Base-by-base conservation (phyloP, 92 coral and sea anemone genomes). In the Actinostola sp. region DNA sequence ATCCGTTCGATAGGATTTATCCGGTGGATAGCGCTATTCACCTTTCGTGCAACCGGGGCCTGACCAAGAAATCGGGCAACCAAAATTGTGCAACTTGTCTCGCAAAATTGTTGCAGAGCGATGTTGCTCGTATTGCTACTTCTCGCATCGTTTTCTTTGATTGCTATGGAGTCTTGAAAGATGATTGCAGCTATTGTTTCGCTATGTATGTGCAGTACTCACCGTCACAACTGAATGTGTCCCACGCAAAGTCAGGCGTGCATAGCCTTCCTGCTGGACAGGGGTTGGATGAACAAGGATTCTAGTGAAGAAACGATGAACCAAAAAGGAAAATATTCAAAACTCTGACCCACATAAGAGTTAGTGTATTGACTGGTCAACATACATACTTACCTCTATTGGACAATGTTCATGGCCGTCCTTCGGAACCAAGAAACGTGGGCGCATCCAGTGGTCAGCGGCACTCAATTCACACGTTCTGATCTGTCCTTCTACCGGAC, bases 391-490 rank as follows among this genome's bases (percentile, higher is more conserved):
- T 25, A 67, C 73, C 73, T 67, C 5, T 12, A 67, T 31, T 4
- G 60, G 36, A 52, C 73, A 67, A 32, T 67, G 49, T 35, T 67
- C 73, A 12, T 7, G 49, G 31, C 61, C 73, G 16, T 67, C 46
- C 38, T 52, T 67, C 9, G 73, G 10, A 16, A 28, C 73, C 11
- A 67, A 13, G 12, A 15, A 27, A 17, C 16, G 24, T n/a, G 73
- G 73, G 44, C 23, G 27, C 24, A 29, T 31, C 42, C 52, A 14
- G 64, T 52, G 75, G 32, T 70, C 63, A 16, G 63, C 52, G 16
- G 24, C 49, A 52, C 41, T 52, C 64, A 53, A 57, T 38, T 70
- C 75, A 55, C 75, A 70, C 42, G 75, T 52, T n/a, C 65, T 52
- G 44, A 23, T 53, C 16, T 23, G 19, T 30, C 75, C 75, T 23